Conservation (phyloP, 1,140 invertebrate species). For the Drosophila takahashii region DNA sequence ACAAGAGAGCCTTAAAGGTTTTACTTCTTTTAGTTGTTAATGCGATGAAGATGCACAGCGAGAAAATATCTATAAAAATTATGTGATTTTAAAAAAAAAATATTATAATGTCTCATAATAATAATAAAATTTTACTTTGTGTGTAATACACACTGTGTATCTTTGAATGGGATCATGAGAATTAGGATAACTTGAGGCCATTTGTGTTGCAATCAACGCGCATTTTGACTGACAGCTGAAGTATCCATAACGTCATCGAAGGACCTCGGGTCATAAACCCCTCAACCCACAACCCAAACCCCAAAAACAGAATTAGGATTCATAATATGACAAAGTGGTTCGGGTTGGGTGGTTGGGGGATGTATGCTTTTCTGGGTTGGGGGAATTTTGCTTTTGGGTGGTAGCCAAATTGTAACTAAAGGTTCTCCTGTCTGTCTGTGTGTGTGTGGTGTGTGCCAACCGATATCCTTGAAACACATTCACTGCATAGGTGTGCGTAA, state of each 20-base stretch:
- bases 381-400: neutral
- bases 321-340: conserved; percentile 73
- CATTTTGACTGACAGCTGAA: conserved; percentile 76
- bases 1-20: conserved; percentile 27
- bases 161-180: neutral
- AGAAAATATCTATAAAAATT: neutral
- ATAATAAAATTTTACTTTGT: neutral
- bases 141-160: too few species aligned
- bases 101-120: neutral
- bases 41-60: conserved; percentile 9
- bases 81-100: too few species aligned
- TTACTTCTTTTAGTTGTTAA: conserved; percentile 21
- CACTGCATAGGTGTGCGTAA: conserved; percentile 22
- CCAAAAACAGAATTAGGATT: conserved; percentile 67
- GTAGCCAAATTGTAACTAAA: conserved; percentile 50
- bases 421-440: conserved; percentile 23
- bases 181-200: conserved; percentile 10
- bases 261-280: conserved; percentile 61
- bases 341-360: conserved; percentile 9
- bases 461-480: conserved; percentile 70
- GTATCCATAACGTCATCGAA: conserved; percentile 77
- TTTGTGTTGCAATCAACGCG: conserved; percentile 57
- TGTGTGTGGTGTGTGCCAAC: conserved; percentile 42
- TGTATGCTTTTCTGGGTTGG: conserved; percentile 1
- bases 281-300: neutral